These are phyloP conservation scores for Emydocephalus ijimae DNA, from an alignment of 2,113 vertebrate genomes.

Conservation along the genomic window DNA sequence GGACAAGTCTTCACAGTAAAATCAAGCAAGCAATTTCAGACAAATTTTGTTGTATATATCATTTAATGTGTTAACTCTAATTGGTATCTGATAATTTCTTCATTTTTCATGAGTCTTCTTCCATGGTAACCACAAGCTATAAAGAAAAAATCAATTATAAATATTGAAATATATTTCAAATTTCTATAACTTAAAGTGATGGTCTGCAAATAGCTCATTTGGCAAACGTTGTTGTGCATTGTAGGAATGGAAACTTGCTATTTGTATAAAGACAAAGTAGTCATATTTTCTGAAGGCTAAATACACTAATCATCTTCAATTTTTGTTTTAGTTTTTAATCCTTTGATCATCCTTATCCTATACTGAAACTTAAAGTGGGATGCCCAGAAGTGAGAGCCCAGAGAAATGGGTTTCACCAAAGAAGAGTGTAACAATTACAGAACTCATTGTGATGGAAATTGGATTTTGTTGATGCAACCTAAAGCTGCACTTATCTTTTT, in stretches of 20 bases:
- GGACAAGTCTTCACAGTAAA: not conserved
- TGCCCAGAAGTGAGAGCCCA: not conserved
- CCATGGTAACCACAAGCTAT: not conserved
- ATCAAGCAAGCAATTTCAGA: conserved; percentile 15
- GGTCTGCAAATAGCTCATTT: conserved; percentile 1
- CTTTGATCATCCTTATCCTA: not conserved
- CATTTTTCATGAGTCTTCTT: not conserved
- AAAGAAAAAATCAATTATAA: not conserved
- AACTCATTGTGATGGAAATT: not conserved
- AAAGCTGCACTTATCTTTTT: not conserved
- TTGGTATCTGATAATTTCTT: not conserved
- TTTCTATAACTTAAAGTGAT: not conserved
- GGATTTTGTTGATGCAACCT: not conserved
- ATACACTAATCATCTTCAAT: not conserved
- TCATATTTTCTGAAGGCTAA: not conserved
- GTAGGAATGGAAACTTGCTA: not conserved
- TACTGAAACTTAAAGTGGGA: not conserved
- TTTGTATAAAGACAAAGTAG: not conserved
- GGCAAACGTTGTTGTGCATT: not conserved
- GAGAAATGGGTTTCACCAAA: not conserved
- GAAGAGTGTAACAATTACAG: not conserved
- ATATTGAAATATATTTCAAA: not conserved
- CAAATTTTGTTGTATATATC: not conserved
- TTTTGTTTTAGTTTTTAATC: not conserved
- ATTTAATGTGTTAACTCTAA: not conserved